Base-by-base conservation (phyloP, 2,888 invertebrate species). In the Coecobrya sp. region DNA sequence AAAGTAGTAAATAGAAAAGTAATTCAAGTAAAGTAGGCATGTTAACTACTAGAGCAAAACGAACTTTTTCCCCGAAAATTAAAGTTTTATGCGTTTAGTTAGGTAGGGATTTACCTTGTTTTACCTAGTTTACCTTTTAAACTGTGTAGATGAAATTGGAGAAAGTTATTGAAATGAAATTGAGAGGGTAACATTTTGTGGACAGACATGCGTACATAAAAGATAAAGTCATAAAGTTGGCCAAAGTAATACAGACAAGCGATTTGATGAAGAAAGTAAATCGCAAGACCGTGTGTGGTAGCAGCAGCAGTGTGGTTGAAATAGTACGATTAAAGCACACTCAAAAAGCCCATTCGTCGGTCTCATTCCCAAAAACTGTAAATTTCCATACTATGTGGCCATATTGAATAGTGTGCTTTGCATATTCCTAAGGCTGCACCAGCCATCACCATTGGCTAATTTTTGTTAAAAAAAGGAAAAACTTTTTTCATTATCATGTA, bases 401-500 rank as follows among this genome's bases (percentile, higher is more conserved):
- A 11, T n/a, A n/a, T 22, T 22, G 65, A 65, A 25, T 65, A 10
- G 22, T 65, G 16, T 27, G 10, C 25, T 10, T 65, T 22, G 10
- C 10, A 13, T 22, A 25, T 10, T n/a, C 36, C 36, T 19, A 55
- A 19, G 19, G n/a, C 55, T 2, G 55, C 3, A 52, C 52, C 86
- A 42, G 36, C 49, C 62, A 49, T 81, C 68, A 89, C 49, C 36
- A 36, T 59, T 76, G 36, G 22, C 76, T 25, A 13, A 27, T 19
- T 73, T 52, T 42, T 22, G 27, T 25, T 11, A 16, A 45, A 79
- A 87, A 36, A 27, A 10, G 52, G 16, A 19, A 52, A 89, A 89
- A 82, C 8, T 89, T 89, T 89, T 89, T 84, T 73, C 82, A 82
- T 89, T 82, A 82, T 59, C 82, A 55, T 82, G 52, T 89, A 82